Base-by-base conservation (phyloP, 1,140 invertebrate genomes). In the Oreohelix idahoensis region DNA sequence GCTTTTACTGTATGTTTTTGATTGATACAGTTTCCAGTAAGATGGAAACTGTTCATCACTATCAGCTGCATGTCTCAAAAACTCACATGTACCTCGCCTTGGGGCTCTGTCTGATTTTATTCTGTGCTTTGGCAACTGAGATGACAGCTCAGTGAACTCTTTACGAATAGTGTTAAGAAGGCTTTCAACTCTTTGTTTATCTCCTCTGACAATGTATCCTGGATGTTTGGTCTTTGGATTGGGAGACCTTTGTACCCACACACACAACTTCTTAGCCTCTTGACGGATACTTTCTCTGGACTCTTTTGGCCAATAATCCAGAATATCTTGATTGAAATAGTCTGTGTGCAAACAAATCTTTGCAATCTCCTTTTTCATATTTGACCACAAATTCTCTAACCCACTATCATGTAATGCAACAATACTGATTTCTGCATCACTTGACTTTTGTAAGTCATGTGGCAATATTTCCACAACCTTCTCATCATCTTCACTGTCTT, bases 11-110 rank as follows among this genome's bases (percentile, higher is more conserved):
- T 29, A 29, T 32, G 23, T 32, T 51, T 26, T n/a, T n/a, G n/a
- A n/a, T n/a, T n/a, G n/a, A 51, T 53, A 53, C 1, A 76, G 42
- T n/a, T 51, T 53, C 74, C 74, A 76, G 29, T 76, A 76, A 51
- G 74, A 51, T 51, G 74, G 74, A 51, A 51, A 76, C 4, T 39
- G 15, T 76, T 76, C 74, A 76, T 76, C 74, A 76, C 74, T 76
- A 4, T 53, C 39, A 8, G 74, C 45, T 35, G 74, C 74, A 76
- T 76, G 42, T 76, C 53, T 35, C 45, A 76, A 35, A 76, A 76
- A n/a, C 10, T 35, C 74, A n/a, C 10, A 26, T n/a, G 74, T 76
- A 38, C 74, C 74, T 51, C 74, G 17, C 32, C 29, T 76, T n/a
- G 74, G 74, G 4, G 45, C 74, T 76, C 53, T 51, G 32, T 32